phyloP scores from a whole-genome alignment of 2,888 invertebrate genomes.

The Morpho deidamia region DNA sequence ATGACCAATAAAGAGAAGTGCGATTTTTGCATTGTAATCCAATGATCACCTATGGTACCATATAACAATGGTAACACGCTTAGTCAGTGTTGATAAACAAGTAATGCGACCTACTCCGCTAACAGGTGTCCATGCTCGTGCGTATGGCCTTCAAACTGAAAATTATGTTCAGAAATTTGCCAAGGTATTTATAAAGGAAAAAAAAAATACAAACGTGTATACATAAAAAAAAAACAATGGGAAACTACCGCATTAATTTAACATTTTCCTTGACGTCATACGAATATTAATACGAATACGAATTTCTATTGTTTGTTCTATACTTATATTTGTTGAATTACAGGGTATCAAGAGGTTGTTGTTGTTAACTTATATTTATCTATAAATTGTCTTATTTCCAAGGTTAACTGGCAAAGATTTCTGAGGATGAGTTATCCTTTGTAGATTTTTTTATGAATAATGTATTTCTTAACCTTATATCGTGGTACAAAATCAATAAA shows the following conservation, averaged over 20 bases:
- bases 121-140: conserved; percentile 2
- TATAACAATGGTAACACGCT: neutral
- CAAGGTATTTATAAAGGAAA: conserved; percentile 1
- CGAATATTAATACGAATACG: no score
- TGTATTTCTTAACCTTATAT: no score
- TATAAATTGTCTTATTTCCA: no score
- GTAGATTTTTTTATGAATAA: no score
- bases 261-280: neutral
- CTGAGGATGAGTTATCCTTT: no score
- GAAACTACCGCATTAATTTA: neutral
- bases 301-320: no score
- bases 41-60: neutral
- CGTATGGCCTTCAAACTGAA: conserved; percentile 7
- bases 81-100: conserved; percentile 9
- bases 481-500: no score
- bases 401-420: no score
- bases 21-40: conserved; percentile 3
- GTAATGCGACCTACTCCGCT: conserved; percentile 12
- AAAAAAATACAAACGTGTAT: neutral
- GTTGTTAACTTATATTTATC: no score
- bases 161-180: conserved; percentile 2
- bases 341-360: no score
- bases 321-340: no score
- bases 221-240: conserved; percentile 1
- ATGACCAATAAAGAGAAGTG: neutral